Percentiles rank a stretch among this genome's conserved stretches.
phyloP scores from a whole-genome alignment of 2,888 invertebrate genomes.

The Podotricha telesiphe region DNA sequence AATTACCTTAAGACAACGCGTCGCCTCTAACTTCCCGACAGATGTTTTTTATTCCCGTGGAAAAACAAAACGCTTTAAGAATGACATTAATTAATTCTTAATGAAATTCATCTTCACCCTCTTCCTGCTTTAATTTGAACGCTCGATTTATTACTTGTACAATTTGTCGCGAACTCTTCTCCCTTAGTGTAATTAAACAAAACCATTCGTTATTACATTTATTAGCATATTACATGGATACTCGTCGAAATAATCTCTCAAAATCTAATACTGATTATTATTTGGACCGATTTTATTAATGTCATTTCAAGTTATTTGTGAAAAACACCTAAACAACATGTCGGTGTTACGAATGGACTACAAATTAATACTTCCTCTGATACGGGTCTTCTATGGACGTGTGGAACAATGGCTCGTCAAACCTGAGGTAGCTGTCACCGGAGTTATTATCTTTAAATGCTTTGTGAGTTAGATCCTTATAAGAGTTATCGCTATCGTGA shows the following conservation, averaged over 20 bases:
- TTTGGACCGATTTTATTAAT: constrained; percentile 13
- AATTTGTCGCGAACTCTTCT: constrained; percentile 74
- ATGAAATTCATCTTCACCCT: constrained; percentile 84
- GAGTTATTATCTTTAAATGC: constrained; percentile 66
- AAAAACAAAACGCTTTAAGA: constrained; percentile 83
- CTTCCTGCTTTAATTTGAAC: constrained; percentile 79
- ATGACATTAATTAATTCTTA: constrained; percentile 85
- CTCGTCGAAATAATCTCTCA: constrained; percentile 41
- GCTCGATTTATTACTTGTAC: constrained; percentile 80
- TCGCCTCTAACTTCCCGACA: constrained; percentile 72
- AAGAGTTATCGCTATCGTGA: constrained; percentile 66
- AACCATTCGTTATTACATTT: constrained; percentile 72
- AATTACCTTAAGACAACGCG: constrained; percentile 83
- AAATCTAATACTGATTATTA: constrained; percentile 25
- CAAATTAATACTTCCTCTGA: constrained; percentile 70
- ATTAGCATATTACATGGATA: constrained; percentile 70
- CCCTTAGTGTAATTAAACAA: constrained; percentile 50
- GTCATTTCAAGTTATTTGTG: constrained; percentile 32
- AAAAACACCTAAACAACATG: constrained; percentile 36
- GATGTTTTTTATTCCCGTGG: constrained; percentile 81
- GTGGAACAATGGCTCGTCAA: constrained; percentile 74
- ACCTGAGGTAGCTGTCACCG: constrained; percentile 71
- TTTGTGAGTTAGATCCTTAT: constrained; percentile 66
- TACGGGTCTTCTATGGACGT: constrained; percentile 73
- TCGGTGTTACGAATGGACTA: not conserved